Evolutionary conservation across 2,888 invertebrate genomes (phyloP).

Genomic region (Pristionchus mayeri): DNA sequence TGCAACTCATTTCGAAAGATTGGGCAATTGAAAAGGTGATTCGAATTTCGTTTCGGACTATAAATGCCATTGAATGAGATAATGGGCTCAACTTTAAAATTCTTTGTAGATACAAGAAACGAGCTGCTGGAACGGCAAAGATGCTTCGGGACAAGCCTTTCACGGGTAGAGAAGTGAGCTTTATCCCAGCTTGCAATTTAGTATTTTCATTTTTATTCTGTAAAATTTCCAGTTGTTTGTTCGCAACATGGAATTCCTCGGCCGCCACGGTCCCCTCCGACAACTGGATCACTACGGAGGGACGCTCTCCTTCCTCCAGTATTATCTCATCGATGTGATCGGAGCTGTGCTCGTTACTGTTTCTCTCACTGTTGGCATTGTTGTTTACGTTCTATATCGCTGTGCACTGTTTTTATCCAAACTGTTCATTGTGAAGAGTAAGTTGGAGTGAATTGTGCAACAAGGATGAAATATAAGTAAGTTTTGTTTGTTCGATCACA

Average conservation of each 20-base stretch:
- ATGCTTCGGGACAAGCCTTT: conserved; percentile 5
- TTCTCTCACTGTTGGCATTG: not conserved
- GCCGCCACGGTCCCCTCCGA: conserved; percentile 1
- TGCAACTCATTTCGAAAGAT: no score
- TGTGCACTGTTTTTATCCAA: not conserved
- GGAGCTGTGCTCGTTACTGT: not conserved
- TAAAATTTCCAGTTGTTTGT: conserved; percentile 14
- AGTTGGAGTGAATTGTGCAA: not conserved
- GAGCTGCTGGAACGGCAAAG: not conserved
- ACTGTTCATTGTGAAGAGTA: not conserved
- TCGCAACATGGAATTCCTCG: conserved; percentile 45
- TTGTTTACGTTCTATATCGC: not conserved
- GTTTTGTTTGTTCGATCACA: not conserved
- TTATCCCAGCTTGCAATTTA: not conserved
- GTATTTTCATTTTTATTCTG: not conserved
- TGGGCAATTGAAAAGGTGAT: no score
- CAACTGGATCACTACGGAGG: conserved; percentile 14
- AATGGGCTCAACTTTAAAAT: not conserved
- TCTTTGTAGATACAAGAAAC: not conserved
- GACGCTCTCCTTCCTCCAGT: conserved; percentile 4
- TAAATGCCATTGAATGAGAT: no score
- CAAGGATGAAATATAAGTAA: not conserved
- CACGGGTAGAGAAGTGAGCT: conserved; percentile 1
- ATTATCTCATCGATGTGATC: conserved; percentile 31
- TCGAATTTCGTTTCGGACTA: no score